A percentile compares a stretch with the other conserved stretches of the same genome.
Conservation (phyloP, 2,888 invertebrate species). For the Eugnorisma glareosa region DNA sequence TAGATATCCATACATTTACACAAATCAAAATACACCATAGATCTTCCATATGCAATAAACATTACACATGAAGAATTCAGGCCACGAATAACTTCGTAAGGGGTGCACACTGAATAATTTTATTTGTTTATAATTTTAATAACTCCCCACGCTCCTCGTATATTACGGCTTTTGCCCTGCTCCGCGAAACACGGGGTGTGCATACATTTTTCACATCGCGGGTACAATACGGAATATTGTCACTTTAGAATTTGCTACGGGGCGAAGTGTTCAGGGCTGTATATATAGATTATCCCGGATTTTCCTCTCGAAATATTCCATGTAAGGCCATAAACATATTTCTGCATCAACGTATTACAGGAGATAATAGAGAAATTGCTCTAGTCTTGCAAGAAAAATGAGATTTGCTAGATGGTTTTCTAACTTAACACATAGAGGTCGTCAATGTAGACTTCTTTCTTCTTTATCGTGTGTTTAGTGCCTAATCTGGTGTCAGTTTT, state of each 20-base stretch:
- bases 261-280: slow-evolving; percentile 81
- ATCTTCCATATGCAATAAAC: slow-evolving; percentile 58
- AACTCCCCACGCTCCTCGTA: slow-evolving; percentile 83
- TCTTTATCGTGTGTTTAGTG: no score
- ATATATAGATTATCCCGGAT: slow-evolving; percentile 89
- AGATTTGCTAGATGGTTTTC: slow-evolving; percentile 16
- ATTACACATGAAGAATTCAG: slow-evolving; percentile 79
- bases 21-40: slow-evolving; percentile 38
- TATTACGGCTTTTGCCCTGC: slow-evolving; percentile 66
- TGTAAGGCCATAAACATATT: slow-evolving; percentile 80
- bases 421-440: background rate
- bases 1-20: slow-evolving; percentile 1
- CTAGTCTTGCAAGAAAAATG: slow-evolving; percentile 27
- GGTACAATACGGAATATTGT: slow-evolving; percentile 87
- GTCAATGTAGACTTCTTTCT: no score
- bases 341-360: slow-evolving; percentile 67
- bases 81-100: slow-evolving; percentile 75
- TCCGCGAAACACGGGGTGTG: slow-evolving; percentile 76
- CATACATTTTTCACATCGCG: slow-evolving; percentile 86
- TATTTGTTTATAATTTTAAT: slow-evolving; percentile 91
- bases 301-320: slow-evolving; percentile 84
- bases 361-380: slow-evolving; percentile 54
- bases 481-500: no score
- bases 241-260: slow-evolving; percentile 86
- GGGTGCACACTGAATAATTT: slow-evolving; percentile 86